phyloP scores from a whole-genome alignment of 2,888 invertebrate genomes.

The Rapana venosa region DNA sequence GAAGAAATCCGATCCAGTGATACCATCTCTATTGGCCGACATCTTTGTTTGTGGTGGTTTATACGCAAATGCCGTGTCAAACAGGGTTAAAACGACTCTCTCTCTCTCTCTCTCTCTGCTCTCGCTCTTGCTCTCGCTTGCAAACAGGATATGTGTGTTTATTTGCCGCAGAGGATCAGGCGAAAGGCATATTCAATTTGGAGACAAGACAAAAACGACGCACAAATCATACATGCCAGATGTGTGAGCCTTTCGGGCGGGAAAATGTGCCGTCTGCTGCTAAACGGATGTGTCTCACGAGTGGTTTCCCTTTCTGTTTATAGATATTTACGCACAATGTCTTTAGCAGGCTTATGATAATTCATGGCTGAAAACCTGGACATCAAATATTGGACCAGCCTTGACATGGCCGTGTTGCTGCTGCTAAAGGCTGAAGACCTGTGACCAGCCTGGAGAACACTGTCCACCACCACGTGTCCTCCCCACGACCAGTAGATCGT shows the following conservation, averaged over 20 bases:
- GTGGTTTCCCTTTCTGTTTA: not conserved
- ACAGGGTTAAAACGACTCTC: not conserved
- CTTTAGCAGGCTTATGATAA: too few relatives aligned
- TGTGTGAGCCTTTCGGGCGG: not conserved
- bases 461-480: too few relatives aligned
- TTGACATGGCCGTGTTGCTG: too few relatives aligned
- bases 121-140: not conserved
- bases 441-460: too few relatives aligned
- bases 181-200: not conserved
- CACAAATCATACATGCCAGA: not conserved
- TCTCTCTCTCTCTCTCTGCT: not conserved
- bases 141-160: conserved; percentile 44
- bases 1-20: not conserved
- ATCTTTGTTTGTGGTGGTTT: conserved; percentile 27
- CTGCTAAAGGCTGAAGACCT: too few relatives aligned
- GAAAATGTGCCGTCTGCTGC: not conserved
- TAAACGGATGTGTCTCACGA: not conserved
- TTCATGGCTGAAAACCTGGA: too few relatives aligned
- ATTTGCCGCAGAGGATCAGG: conserved; percentile 35
- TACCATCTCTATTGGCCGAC: not conserved
- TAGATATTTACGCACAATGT: too few relatives aligned
- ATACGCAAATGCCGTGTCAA: conserved; percentile 35
- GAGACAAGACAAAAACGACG: not conserved
- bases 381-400: too few relatives aligned
- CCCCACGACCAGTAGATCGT: too few relatives aligned